These are phyloP conservation scores for Muntiacus muntjak DNA, from an alignment of 2,113 vertebrate species.

Conservation along the genomic window DNA sequence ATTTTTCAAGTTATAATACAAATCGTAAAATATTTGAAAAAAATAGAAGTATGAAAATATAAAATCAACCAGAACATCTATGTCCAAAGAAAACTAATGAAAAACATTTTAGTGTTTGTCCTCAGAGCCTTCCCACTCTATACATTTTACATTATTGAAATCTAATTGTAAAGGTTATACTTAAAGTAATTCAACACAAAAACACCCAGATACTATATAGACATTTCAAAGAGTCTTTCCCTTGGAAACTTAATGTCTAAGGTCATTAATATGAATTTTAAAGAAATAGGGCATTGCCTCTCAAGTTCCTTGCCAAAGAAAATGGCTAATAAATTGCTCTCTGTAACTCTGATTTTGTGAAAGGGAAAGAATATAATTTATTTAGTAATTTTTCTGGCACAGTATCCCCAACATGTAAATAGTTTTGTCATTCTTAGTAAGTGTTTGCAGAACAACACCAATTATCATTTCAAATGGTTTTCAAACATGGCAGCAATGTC, in stretches of 20 bases:
- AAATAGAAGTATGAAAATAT: constrained; percentile 29
- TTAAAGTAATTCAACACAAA: constrained; percentile 37
- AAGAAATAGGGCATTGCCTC: constrained; percentile 16
- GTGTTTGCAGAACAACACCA: constrained; percentile 33
- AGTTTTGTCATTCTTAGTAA: constrained; percentile 27
- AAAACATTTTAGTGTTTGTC: constrained; percentile 29
- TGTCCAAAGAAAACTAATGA: constrained; percentile 19
- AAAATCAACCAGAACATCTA: constrained; percentile 40
- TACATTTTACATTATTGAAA: constrained; percentile 43
- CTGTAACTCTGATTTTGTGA: constrained; percentile 30
- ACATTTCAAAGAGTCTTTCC: neutral
- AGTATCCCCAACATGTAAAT: constrained; percentile 22
- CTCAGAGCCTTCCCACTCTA: neutral
- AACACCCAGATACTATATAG: neutral
- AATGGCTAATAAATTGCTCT: constrained; percentile 33
- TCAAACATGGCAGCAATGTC: neutral
- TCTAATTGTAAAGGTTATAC: neutral
- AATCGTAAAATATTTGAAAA: neutral
- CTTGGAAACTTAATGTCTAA: neutral
- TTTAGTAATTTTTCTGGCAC: constrained; percentile 35
- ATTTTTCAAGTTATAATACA: constrained; percentile 24
- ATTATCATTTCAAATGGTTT: constrained; percentile 52
- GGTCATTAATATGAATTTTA: constrained; percentile 42
- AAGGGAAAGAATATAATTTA: constrained; percentile 30
- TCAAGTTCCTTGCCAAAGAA: constrained; percentile 37